Evolutionary conservation across 1,140 invertebrate genomes (phyloP).

Genomic region (Cepaea nemoralis): DNA sequence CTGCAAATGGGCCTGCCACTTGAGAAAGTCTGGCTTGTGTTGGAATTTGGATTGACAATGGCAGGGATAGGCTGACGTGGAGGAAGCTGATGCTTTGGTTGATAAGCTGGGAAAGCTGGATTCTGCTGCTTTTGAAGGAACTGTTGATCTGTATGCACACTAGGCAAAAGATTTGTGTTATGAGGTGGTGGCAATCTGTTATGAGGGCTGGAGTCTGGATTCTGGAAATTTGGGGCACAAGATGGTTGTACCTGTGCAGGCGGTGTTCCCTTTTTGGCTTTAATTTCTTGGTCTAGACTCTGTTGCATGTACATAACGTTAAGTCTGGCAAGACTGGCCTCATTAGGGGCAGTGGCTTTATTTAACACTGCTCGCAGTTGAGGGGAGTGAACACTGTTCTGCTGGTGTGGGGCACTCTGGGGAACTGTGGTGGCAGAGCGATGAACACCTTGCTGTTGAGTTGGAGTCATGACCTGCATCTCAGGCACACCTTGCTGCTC

Average conservation of each 20-base stretch:
- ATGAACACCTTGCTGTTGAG: not conserved
- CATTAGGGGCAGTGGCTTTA: slow-evolving; percentile 11
- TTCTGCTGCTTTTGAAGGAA: not conserved
- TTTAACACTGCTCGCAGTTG: not conserved
- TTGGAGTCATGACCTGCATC: not conserved
- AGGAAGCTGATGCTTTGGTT: slow-evolving; percentile 21
- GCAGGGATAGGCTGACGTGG: slow-evolving; percentile 28
- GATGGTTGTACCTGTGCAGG: not conserved
- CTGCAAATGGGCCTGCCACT: slow-evolving; percentile 23
- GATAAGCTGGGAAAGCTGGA: not conserved
- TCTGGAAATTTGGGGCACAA: not conserved
- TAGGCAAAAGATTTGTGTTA: not conserved
- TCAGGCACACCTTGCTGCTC: not conserved
- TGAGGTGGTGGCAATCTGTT: not conserved
- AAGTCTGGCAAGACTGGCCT: slow-evolving; percentile 25
- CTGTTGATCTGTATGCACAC: not conserved
- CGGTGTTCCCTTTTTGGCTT: slow-evolving; percentile 30
- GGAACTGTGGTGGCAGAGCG: not conserved
- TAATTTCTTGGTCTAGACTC: slow-evolving; percentile 35
- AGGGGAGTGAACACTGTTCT: not conserved
- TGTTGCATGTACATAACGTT: slow-evolving; percentile 34
- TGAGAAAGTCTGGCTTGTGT: not conserved
- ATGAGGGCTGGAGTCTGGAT: not conserved
- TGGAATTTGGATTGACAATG: slow-evolving; percentile 12
- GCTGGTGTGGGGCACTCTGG: not conserved